These are phyloP conservation scores for Psittacula cyanocephala DNA, from an alignment of 2,113 vertebrate species.

Conservation along the genomic window DNA sequence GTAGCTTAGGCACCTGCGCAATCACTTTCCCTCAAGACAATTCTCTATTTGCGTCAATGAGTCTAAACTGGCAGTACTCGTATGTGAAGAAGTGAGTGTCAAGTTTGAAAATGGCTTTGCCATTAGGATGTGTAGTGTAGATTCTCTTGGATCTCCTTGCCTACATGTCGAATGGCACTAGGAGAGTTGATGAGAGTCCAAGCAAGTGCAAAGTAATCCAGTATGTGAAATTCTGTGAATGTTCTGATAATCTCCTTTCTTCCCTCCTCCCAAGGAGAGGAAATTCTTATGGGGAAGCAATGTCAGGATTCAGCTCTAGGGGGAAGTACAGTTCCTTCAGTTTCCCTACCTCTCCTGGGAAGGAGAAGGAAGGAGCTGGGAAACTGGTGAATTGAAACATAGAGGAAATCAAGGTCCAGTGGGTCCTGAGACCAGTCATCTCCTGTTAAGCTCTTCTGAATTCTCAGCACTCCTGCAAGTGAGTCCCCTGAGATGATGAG, in stretches of 20 bases:
- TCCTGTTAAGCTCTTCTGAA: background rate
- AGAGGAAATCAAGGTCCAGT: background rate
- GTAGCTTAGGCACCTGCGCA: background rate
- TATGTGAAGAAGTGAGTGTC: background rate
- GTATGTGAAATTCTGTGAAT: background rate
- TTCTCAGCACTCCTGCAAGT: background rate
- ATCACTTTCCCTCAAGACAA: background rate
- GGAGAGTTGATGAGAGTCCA: background rate
- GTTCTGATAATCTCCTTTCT: background rate
- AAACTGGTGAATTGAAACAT: background rate
- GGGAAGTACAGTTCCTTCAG: background rate
- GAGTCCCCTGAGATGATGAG: background rate
- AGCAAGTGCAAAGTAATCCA: background rate
- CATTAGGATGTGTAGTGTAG: background rate
- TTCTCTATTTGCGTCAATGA: background rate
- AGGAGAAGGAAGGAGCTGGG: background rate
- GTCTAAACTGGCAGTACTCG: background rate
- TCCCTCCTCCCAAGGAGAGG: background rate
- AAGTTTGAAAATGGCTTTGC: background rate
- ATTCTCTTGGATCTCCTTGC: background rate
- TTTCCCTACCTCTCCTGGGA: background rate
- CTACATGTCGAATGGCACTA: background rate
- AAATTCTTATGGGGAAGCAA: background rate
- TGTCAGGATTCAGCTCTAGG: background rate
- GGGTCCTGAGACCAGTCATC: background rate